These are phyloP conservation scores for Trichopoda pennipes DNA, from an alignment of 2,888 invertebrate species.

Conservation along the genomic window DNA sequence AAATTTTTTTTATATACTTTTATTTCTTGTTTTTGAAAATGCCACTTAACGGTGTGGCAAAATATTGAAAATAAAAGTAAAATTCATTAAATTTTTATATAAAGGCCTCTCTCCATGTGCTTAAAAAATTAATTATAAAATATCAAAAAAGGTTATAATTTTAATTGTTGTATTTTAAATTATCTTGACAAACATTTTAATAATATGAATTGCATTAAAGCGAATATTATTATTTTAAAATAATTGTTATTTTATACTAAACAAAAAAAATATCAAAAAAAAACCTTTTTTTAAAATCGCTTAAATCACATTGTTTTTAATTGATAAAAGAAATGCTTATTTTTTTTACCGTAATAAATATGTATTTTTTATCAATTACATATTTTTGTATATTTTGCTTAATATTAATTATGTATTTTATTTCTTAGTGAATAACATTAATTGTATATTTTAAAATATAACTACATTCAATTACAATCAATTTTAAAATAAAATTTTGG, in stretches of 20 bases:
- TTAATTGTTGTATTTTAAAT: too few species aligned
- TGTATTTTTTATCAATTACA: constrained; percentile 28
- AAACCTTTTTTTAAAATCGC: constrained; percentile 75
- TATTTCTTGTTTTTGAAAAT: too few species aligned
- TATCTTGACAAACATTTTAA: too few species aligned
- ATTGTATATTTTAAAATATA: constrained; percentile 67
- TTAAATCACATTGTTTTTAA: constrained; percentile 75
- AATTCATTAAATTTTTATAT: too few species aligned
- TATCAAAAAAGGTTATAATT: too few species aligned
- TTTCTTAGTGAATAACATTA: constrained; percentile 60
- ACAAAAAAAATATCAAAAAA: constrained; percentile 34
- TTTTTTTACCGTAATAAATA: constrained; percentile 27
- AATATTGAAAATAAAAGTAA: too few species aligned
- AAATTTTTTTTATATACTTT: too few species aligned
- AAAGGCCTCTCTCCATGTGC: too few species aligned
- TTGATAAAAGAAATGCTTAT: constrained; percentile 41
- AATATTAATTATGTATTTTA: constrained; percentile 47
- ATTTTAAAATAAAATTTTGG: constrained; percentile 69
- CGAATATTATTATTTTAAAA: constrained; percentile 15
- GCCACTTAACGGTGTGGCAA: too few species aligned
- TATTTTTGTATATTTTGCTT: constrained; percentile 13
- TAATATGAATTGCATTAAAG: constrained; percentile 31
- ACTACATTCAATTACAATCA: constrained; percentile 67
- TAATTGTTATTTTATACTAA: constrained; percentile 2
- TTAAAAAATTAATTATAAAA: too few species aligned